These are phyloP conservation scores for Peribatodes rhomboidaria DNA, from an alignment of 2,888 invertebrate species.

Conservation along the genomic window DNA sequence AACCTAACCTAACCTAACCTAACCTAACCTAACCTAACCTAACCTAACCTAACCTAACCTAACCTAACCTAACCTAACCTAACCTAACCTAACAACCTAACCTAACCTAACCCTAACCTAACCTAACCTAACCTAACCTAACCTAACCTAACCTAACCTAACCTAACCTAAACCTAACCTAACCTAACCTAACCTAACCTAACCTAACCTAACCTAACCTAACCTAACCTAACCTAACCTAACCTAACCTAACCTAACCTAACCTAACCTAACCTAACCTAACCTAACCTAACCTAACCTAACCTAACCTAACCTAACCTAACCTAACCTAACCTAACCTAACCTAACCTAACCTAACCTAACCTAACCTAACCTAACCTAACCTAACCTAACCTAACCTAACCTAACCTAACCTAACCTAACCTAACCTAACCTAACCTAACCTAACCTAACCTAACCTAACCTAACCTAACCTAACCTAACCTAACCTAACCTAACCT, in stretches of 20 bases:
- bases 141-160: conserved; percentile 8
- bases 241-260: conserved; percentile 37
- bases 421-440: conserved; percentile 11
- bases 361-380: conserved; percentile 33
- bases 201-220: conserved; percentile 8
- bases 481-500: conserved; percentile 5
- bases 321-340: conserved; percentile 46
- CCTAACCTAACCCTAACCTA: conserved; percentile 7
- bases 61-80: conserved; percentile 12
- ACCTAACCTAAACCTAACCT: conserved; percentile 7
- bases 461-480: conserved; percentile 8
- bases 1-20: conserved; percentile 12
- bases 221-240: conserved; percentile 28
- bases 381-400: conserved; percentile 9
- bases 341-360: conserved; percentile 41
- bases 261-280: conserved; percentile 32
- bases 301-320: conserved; percentile 42
- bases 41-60: conserved; percentile 12
- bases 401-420: conserved; percentile 5
- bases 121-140: conserved; percentile 5
- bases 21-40: conserved; percentile 12
- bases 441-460: conserved; percentile 11
- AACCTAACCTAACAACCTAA: conserved; percentile 10
- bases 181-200: conserved; percentile 8
- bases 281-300: conserved; percentile 39